These are phyloP conservation scores for Lycia hirtaria DNA, from an alignment of 2,888 invertebrate genomes.

Conservation along the genomic window DNA sequence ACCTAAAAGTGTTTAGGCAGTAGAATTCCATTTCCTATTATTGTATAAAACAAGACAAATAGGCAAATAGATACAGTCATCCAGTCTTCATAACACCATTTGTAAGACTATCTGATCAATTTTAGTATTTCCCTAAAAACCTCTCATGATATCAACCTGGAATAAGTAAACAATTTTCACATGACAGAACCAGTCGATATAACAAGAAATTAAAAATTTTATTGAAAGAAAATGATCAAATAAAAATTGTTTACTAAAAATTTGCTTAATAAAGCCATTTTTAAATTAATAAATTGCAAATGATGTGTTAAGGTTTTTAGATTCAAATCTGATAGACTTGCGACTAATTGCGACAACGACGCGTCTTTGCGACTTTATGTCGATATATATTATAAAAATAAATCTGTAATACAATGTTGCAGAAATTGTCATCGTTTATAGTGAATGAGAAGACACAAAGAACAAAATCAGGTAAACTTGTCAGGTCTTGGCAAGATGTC, in stretches of 20 bases:
- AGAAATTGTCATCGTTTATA: neutral
- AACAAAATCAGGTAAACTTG: constrained; percentile 5
- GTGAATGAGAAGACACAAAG: constrained; percentile 6
- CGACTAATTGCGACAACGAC: constrained; percentile 32
- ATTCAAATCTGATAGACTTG: constrained; percentile 51
- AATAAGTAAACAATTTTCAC: constrained; percentile 42
- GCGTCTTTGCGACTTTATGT: constrained; percentile 6
- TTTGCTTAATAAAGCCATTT: constrained; percentile 60
- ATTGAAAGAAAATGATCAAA: constrained; percentile 27
- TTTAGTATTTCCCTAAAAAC: neutral
- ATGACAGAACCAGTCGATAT: constrained; percentile 21
- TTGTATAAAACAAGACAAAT: no score
- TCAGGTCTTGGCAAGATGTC: constrained; percentile 15
- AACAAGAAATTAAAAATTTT: constrained; percentile 9
- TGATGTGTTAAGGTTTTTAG: constrained; percentile 60
- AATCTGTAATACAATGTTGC: constrained; percentile 3
- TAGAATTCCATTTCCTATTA: no score
- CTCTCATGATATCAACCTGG: constrained; percentile 19
- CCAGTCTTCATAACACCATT: no score
- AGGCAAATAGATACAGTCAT: no score
- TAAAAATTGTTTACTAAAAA: constrained; percentile 44
- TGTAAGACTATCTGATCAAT: no score
- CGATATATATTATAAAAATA: neutral
- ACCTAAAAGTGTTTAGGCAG: no score
- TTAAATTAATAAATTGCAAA: constrained; percentile 79